Percentiles rank a stretch among this genome's conserved stretches.
These are phyloP conservation scores for Picathartes gymnocephalus DNA, from an alignment of 2,113 vertebrate species.

Conservation along the genomic window DNA sequence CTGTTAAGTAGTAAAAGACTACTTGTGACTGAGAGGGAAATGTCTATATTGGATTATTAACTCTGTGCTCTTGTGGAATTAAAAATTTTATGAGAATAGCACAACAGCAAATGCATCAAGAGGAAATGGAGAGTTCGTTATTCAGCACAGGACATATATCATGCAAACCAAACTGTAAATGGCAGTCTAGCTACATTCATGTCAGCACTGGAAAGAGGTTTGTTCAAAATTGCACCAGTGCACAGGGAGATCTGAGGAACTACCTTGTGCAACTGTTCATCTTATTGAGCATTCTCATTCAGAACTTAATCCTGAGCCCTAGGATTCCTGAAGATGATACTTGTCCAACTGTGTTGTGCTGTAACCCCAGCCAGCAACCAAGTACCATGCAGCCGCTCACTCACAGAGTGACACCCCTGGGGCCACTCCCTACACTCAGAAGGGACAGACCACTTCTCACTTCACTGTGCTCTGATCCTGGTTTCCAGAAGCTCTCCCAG, in stretches of 20 bases:
- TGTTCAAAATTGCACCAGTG: neutral
- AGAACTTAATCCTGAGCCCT: neutral
- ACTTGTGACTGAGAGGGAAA: neutral
- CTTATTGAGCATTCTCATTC: neutral
- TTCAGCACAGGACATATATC: neutral
- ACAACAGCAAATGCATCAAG: neutral
- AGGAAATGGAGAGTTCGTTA: neutral
- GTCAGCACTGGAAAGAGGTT: neutral
- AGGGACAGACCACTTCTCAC: neutral
- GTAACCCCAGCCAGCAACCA: neutral
- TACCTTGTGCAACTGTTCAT: neutral
- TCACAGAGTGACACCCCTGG: neutral
- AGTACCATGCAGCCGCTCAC: accelerated
- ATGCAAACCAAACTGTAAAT: neutral
- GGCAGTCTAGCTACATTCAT: neutral
- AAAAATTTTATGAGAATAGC: neutral
- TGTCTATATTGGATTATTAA: neutral
- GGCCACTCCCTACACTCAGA: neutral
- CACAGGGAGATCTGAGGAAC: neutral
- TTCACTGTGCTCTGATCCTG: neutral
- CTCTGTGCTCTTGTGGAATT: neutral
- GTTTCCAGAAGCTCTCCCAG: neutral
- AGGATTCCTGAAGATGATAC: neutral
- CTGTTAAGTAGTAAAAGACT: neutral
- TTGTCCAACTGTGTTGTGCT: neutral